Conservation (phyloP, 92 coral and sea anemone genomes). For the Palythoa heliodiscus region DNA sequence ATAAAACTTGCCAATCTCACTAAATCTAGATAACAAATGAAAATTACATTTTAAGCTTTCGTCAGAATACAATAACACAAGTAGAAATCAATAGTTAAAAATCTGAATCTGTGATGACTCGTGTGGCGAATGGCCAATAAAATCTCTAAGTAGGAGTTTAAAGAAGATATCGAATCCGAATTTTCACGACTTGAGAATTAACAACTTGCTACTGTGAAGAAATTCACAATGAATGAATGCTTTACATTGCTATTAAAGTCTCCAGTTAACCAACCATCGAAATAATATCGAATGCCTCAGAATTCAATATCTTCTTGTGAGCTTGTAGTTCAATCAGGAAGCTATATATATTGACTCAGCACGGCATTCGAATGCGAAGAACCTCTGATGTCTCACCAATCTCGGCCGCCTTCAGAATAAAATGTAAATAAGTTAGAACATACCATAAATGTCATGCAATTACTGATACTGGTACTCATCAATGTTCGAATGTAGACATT, state of each 20-base stretch:
- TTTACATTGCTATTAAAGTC: not conserved
- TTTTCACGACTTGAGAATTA: not conserved
- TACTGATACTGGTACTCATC: slow-evolving; percentile 9
- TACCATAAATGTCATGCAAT: slow-evolving; percentile 18
- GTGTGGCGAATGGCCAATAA: not conserved
- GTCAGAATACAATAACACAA: not conserved
- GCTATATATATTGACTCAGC: slow-evolving; percentile 43
- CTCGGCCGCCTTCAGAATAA: slow-evolving; percentile 49
- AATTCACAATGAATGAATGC: slow-evolving; percentile 2
- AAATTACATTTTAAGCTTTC: not conserved
- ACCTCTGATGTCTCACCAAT: slow-evolving; percentile 44
- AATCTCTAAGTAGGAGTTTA: not conserved
- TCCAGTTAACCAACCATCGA: slow-evolving; percentile 8
- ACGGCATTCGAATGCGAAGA: slow-evolving; percentile 39
- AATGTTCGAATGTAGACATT: slow-evolving; percentile 31
- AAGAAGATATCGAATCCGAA: slow-evolving; percentile 7
- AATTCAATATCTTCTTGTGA: slow-evolving; percentile 33
- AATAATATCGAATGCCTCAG: slow-evolving; percentile 39
- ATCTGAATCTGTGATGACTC: not conserved
- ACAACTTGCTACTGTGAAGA: not conserved
- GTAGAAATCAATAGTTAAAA: slow-evolving; percentile 9
- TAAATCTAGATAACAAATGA: not conserved
- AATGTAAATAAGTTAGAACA: slow-evolving; percentile 42
- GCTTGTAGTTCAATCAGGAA: slow-evolving; percentile 37
- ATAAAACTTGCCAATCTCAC: slow-evolving; percentile 8